These are phyloP conservation scores for Lerema accius DNA, from an alignment of 1,140 invertebrate genomes.

Conservation along the genomic window DNA sequence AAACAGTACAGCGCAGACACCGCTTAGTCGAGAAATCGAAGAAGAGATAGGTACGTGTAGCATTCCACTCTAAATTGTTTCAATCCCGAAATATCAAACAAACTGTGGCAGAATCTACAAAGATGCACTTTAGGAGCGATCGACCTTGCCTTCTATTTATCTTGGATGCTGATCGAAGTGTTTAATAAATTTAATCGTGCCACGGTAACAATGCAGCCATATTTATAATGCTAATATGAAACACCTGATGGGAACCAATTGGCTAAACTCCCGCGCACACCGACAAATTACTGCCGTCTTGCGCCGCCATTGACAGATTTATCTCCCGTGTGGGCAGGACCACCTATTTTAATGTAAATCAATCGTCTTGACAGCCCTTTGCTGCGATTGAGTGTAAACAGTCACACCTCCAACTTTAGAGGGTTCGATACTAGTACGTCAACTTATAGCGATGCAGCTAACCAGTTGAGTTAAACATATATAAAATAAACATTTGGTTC, in stretches of 20 bases:
- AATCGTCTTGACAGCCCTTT: slow-evolving; percentile 42
- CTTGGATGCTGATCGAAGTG: slow-evolving; percentile 46
- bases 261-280: slow-evolving; percentile 49
- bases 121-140: slow-evolving; percentile 10
- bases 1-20: slow-evolving; percentile 8
- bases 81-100: slow-evolving; percentile 24
- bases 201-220: slow-evolving; percentile 43
- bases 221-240: slow-evolving; percentile 47
- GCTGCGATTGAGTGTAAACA: slow-evolving; percentile 29
- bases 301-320: slow-evolving; percentile 59
- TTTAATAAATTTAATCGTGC: slow-evolving; percentile 47
- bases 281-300: slow-evolving; percentile 59
- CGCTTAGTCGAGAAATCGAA: slow-evolving; percentile 3
- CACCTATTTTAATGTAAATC: slow-evolving; percentile 53
- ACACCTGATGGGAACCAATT: slow-evolving; percentile 60
- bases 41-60: slow-evolving; percentile 8
- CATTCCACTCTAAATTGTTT: slow-evolving; percentile 13
- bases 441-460: background rate
- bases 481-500: too few relatives aligned
- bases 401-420: slow-evolving; percentile 23
- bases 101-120: slow-evolving; percentile 5
- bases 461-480: background rate
- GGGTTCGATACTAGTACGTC: background rate
- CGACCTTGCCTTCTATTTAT: slow-evolving; percentile 51
- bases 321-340: slow-evolving; percentile 50